Evolutionary conservation across 2,113 vertebrate species (phyloP).

Genomic region (Barbus barbus): DNA sequence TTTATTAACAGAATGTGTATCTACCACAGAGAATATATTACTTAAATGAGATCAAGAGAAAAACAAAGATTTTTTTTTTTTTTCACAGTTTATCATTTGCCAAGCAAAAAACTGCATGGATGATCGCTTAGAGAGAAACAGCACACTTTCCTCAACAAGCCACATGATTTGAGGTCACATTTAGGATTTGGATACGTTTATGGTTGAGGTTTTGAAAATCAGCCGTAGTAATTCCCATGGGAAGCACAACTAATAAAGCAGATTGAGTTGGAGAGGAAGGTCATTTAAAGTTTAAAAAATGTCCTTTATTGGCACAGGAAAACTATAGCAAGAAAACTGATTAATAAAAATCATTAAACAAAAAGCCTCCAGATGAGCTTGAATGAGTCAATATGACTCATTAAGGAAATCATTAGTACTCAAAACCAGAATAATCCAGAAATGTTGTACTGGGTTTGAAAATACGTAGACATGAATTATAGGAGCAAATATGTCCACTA

Average conservation of each 20-base stretch:
- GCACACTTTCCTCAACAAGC: too few species aligned
- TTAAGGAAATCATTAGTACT: background rate
- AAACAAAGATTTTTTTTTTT: background rate
- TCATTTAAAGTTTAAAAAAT: too few species aligned
- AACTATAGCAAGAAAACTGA: background rate
- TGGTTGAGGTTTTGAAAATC: too few species aligned
- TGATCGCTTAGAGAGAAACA: background rate
- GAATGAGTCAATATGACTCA: too few species aligned
- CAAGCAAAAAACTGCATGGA: background rate
- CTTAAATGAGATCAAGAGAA: background rate
- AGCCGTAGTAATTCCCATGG: too few species aligned
- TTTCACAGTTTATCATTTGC: background rate
- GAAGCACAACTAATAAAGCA: too few species aligned
- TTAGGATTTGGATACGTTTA: too few species aligned
- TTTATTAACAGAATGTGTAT: background rate
- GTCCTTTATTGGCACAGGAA: too few species aligned
- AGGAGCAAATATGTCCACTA: background rate
- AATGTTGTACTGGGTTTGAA: background rate
- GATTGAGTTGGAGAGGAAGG: too few species aligned
- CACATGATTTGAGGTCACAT: too few species aligned
- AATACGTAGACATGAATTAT: background rate
- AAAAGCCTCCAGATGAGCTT: background rate
- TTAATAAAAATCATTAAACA: background rate
- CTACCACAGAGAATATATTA: background rate
- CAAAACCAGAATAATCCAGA: background rate